Evolutionary conservation across 2,888 invertebrate genomes (phyloP).

Genomic region (Drosophila dives): DNA sequence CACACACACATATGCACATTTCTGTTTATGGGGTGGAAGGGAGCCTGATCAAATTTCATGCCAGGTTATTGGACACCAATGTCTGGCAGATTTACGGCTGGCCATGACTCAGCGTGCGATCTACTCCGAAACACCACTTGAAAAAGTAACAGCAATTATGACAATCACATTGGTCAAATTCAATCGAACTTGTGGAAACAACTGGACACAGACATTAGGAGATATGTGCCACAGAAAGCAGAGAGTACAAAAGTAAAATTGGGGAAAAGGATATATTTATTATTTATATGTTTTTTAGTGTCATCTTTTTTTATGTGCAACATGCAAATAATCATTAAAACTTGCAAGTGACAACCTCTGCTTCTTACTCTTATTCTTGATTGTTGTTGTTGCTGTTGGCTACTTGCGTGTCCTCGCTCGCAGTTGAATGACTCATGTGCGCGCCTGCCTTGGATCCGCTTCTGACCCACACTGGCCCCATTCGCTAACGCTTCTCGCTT

Average conservation of each 20-base stretch:
- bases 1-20: neutral
- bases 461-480: conserved; percentile 8
- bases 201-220: conserved; percentile 13
- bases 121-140: conserved; percentile 36
- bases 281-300: conserved; percentile 65
- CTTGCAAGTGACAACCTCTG: conserved; percentile 45
- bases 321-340: conserved; percentile 81
- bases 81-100: conserved; percentile 6
- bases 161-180: conserved; percentile 35
- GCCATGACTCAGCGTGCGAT: conserved; percentile 54
- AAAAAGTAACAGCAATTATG: conserved; percentile 11
- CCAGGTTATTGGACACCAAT: conserved; percentile 42
- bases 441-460: neutral
- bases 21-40: neutral
- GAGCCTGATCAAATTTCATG: conserved; percentile 33
- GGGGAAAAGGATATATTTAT: conserved; percentile 52
- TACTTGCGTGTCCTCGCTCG: conserved; percentile 68
- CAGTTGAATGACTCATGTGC: conserved; percentile 76
- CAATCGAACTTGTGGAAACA: conserved; percentile 30
- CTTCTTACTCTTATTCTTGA: conserved; percentile 16
- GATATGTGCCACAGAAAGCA: neutral
- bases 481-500: neutral
- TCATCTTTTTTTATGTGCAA: conserved; percentile 52
- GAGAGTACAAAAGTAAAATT: neutral
- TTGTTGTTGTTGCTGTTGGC: conserved; percentile 32